Evolutionary conservation across 2,113 vertebrate species (phyloP).

Genomic region (Xerus inauris): DNA sequence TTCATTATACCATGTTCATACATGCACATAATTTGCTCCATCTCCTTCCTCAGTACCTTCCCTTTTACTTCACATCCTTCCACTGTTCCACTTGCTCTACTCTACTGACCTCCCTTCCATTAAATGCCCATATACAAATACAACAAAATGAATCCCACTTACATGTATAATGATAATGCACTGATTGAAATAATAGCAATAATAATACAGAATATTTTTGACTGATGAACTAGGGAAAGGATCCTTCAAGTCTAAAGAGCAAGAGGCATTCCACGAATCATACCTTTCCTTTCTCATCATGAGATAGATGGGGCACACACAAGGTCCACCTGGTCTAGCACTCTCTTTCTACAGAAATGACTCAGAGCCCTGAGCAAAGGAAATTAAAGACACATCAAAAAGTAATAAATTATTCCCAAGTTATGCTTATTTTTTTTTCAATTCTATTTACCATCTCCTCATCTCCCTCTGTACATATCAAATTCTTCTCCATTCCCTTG

Average conservation of each 20-base stretch:
- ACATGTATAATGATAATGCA: too few species aligned
- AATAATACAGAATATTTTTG: not conserved
- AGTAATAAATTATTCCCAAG: not conserved
- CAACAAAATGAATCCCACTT: too few species aligned
- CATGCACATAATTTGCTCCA: too few species aligned
- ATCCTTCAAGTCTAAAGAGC: not conserved
- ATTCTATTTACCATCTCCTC: not conserved
- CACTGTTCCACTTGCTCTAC: too few species aligned
- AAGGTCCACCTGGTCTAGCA: not conserved
- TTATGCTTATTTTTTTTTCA: not conserved
- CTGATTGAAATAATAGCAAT: too few species aligned
- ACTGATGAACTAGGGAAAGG: not conserved
- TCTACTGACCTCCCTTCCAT: too few species aligned
- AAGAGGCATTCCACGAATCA: not conserved
- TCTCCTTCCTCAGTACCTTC: too few species aligned
- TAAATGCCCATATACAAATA: too few species aligned
- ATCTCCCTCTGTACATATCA: not conserved
- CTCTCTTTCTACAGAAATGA: not conserved
- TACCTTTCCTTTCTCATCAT: not conserved
- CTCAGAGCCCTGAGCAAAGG: not conserved
- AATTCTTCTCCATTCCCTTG: not conserved
- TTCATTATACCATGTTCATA: too few species aligned
- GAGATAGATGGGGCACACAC: not conserved
- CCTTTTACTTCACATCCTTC: too few species aligned
- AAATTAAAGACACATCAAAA: not conserved